Conservation (phyloP, 2,888 invertebrate species). For the Platypus cylindrus region DNA sequence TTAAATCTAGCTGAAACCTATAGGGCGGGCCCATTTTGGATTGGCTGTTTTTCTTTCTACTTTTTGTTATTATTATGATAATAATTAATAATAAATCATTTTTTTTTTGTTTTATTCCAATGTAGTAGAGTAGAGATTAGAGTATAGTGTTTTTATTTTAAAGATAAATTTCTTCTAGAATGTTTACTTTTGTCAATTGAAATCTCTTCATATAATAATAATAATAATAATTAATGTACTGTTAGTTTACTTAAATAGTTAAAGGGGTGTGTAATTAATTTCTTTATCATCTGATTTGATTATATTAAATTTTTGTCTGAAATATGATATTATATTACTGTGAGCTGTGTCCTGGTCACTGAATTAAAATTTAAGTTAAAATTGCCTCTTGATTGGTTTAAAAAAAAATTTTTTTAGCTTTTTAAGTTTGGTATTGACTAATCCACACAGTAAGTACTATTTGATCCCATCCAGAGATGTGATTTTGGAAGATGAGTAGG, state of each 20-base stretch:
- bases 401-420: too few species aligned
- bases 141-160: conserved; percentile 22
- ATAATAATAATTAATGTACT: conserved; percentile 34
- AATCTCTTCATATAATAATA: conserved; percentile 30
- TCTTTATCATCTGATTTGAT: conserved; percentile 31
- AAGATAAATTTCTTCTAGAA: conserved; percentile 28
- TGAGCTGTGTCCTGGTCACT: conserved; percentile 41
- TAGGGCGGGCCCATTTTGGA: conserved; percentile 26
- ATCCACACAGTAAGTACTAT: too few species aligned
- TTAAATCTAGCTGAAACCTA: conserved; percentile 32
- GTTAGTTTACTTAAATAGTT: too few species aligned
- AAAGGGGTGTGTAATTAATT: conserved; percentile 30
- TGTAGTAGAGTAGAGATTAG: conserved; percentile 28
- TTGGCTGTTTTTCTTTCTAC: conserved; percentile 18
- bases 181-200: conserved; percentile 35
- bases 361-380: conserved; percentile 34
- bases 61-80: conserved; percentile 21
- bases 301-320: conserved; percentile 32
- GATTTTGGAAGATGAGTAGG: too few species aligned
- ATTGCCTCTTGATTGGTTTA: too few species aligned
- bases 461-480: conserved; percentile 24
- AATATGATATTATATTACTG: conserved; percentile 39
- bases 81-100: too few species aligned
- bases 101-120: conserved; percentile 20
- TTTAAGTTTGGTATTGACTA: not conserved